Evolutionary conservation across 1,140 invertebrate species (phyloP).

Genomic region (Pseudomyrmex gracilis): DNA sequence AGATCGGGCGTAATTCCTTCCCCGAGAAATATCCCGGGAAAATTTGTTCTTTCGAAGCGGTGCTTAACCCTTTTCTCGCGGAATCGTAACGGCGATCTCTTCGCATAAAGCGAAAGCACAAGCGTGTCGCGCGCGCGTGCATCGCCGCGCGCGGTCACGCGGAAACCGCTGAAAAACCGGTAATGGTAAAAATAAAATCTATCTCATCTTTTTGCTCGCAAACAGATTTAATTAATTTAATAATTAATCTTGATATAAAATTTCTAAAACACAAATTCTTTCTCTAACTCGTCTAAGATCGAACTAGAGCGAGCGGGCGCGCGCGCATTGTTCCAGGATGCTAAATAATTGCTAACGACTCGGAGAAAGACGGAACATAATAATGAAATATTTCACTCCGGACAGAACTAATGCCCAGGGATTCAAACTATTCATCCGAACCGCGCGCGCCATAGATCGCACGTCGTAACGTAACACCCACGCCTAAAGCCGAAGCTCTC

Average conservation of each 20-base stretch:
- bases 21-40: constrained; percentile 6
- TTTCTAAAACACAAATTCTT: too few relatives aligned
- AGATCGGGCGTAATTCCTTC: constrained; percentile 35
- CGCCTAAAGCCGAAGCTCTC: constrained; percentile 63
- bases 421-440: constrained; percentile 38
- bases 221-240: too few relatives aligned
- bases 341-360: constrained; percentile 3
- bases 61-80: constrained; percentile 10
- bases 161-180: too few relatives aligned
- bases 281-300: background rate
- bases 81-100: background rate
- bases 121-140: background rate
- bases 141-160: too few relatives aligned
- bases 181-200: constrained; percentile 26
- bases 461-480: constrained; percentile 51
- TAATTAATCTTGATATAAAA: too few relatives aligned
- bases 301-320: background rate
- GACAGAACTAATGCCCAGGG: background rate
- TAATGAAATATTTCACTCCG: constrained; percentile 35
- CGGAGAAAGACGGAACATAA: background rate
- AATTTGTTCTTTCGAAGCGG: constrained; percentile 24
- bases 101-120: background rate
- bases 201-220: too few relatives aligned
- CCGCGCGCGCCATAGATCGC: constrained; percentile 5
- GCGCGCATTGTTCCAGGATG: background rate